Evolutionary conservation across 2,888 invertebrate species (phyloP).

Genomic region (Drosophila falleni): DNA sequence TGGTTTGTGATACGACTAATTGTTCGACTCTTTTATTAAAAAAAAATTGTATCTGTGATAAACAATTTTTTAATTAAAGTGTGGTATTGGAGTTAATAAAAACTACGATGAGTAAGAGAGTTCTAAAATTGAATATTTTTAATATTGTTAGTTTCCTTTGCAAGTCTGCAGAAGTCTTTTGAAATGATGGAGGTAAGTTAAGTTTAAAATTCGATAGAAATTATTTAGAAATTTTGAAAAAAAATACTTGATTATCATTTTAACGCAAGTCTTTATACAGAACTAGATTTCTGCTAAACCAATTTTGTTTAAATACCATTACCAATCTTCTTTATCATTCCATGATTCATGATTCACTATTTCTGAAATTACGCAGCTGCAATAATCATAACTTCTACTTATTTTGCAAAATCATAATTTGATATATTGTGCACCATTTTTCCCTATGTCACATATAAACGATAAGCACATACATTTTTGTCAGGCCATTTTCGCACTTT

Average conservation of each 20-base stretch:
- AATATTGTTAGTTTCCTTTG: no score
- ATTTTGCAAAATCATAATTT: conserved; percentile 26
- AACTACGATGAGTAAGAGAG: no score
- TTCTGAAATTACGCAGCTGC: neutral
- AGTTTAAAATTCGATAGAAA: neutral
- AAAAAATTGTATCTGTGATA: no score
- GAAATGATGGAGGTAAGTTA: neutral
- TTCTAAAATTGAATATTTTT: no score
- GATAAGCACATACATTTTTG: conserved; percentile 47
- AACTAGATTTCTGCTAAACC: neutral
- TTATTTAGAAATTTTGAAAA: neutral
- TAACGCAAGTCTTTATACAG: neutral
- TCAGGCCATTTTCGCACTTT: conserved; percentile 49
- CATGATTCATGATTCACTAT: neutral
- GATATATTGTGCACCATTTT: conserved; percentile 27
- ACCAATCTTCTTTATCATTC: neutral
- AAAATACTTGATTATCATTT: neutral
- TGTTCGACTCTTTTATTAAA: no score
- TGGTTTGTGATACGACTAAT: no score
- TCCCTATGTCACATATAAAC: conserved; percentile 33
- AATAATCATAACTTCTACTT: conserved; percentile 35
- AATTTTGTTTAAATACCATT: neutral
- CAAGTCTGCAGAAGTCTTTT: neutral
- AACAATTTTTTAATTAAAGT: no score
- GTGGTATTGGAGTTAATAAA: no score